Evolutionary conservation across 1,140 invertebrate genomes (phyloP).

Genomic region (Drosophila mauritiana): DNA sequence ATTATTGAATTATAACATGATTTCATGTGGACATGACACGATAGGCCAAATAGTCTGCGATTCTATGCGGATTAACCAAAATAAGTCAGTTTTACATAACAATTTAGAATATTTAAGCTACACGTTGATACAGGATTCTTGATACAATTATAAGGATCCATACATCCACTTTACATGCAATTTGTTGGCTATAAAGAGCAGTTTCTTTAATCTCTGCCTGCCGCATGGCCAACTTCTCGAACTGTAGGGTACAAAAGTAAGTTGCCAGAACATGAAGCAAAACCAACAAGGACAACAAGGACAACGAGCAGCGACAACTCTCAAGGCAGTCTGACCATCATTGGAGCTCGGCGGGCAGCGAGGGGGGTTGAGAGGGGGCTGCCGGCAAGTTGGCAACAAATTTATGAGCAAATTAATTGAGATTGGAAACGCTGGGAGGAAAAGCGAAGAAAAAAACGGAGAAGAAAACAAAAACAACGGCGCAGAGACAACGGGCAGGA

Average conservation of each 20-base stretch:
- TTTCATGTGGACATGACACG: too few relatives aligned
- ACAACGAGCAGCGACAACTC: conserved; percentile 40
- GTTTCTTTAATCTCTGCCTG: too few relatives aligned
- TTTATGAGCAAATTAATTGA: conserved; percentile 84
- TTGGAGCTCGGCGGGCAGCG: conserved; percentile 2
- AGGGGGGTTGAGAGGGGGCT: not conserved
- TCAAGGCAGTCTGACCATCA: conserved; percentile 29
- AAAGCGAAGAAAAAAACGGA: conserved; percentile 23
- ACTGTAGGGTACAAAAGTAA: conserved; percentile 16
- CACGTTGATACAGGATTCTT: too few relatives aligned
- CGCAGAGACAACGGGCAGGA: conserved; percentile 11
- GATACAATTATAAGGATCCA: too few relatives aligned
- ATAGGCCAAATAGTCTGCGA: too few relatives aligned
- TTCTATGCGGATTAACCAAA: too few relatives aligned
- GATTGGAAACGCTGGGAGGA: conserved; percentile 76
- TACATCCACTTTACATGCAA: too few relatives aligned
- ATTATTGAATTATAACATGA: too few relatives aligned
- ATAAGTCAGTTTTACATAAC: too few relatives aligned
- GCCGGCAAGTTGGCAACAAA: conserved; percentile 71
- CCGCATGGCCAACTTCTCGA: too few relatives aligned
- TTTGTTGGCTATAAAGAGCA: too few relatives aligned
- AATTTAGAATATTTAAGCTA: too few relatives aligned
- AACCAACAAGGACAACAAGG: conserved; percentile 70
- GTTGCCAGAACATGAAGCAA: conserved; percentile 70
- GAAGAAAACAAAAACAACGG: conserved; percentile 15